Base-by-base conservation (phyloP, 2,888 invertebrate species). In the Drosophila colorata region DNA sequence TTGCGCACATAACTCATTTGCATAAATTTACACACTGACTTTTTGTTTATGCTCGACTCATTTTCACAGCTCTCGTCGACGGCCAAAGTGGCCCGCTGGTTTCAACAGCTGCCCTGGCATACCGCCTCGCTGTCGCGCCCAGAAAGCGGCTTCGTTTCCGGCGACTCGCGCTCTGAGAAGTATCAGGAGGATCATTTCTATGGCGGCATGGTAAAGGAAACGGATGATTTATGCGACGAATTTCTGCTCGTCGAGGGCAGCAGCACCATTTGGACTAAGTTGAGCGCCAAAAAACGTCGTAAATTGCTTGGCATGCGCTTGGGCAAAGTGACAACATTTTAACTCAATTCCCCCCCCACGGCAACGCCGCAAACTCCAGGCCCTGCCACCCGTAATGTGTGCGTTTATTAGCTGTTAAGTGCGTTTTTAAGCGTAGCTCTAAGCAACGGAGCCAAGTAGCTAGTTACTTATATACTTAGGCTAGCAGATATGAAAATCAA, bases 1-100 rank as follows among this genome's bases (percentile, higher is more conserved):
- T 86, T 84, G 87, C 73, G 77, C 77, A 84, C 87, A 86, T 88
- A 86, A 86, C 87, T 86, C 88, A 86, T 86, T 86, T 86, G 77
- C 88, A 86, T 87, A 86, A 88, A 86, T 86, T 86, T 86, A 77
- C 87, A 86, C 76, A 86, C 79, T 82, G 79, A 79, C 78, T 79
- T 69, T 65, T 41, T 49, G 51, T 64, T 67, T 68, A 35, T 65
- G 63, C 71, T 61, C 53, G 38, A 47, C 78, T 74, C 74, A 76
- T 69, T 68, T 69, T 80, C 90, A 71, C 93, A 96, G 96, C 93
- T 96, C 89, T 95, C 95, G 80, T 95, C 96, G 58, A 94, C 95
- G 72, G 96, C 96, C 68, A 96, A 96, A 93, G 95, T 96, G 88
- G 95, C 96, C 88, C 94, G 96, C 51, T 96, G 96, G 96, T 96